phyloP scores from a whole-genome alignment of 1,140 invertebrate genomes.

The Ceratitis capitata region DNA sequence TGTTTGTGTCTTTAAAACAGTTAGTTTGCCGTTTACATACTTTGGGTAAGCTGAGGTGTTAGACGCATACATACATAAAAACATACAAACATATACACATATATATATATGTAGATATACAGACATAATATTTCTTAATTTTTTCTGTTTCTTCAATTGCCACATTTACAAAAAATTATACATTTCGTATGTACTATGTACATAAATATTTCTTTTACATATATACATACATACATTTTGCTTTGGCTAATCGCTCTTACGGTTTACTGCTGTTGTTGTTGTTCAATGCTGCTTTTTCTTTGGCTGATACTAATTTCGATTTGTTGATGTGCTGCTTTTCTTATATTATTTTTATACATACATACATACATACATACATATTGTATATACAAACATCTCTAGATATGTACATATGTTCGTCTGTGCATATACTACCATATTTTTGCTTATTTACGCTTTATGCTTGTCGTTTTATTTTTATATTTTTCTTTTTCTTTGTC shows the following conservation, averaged over 20 bases:
- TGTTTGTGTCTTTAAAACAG: too few species aligned
- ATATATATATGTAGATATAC: not conserved
- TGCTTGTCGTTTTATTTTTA: not conserved
- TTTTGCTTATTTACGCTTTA: not conserved
- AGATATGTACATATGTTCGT: not conserved
- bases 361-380: not conserved
- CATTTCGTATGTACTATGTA: too few species aligned
- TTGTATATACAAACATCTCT: too few species aligned
- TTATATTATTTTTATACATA: not conserved
- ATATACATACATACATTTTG: not conserved
- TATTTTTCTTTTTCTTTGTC: conserved; percentile 19
- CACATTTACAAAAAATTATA: not conserved
- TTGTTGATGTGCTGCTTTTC: conserved; percentile 11
- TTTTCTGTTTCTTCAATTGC: conserved; percentile 9
- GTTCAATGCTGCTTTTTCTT: not conserved
- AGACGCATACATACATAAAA: not conserved
- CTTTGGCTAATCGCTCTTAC: conserved; percentile 27
- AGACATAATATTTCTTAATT: not conserved
- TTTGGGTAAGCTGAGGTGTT: conserved; percentile 3
- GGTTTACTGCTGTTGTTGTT: too few species aligned
- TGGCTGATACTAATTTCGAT: conserved; percentile 18
- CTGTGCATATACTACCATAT: not conserved
- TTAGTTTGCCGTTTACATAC: not conserved
- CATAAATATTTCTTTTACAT: not conserved
- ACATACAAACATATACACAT: not conserved